Conservation (phyloP, 2,888 invertebrate species). For the Ornithoptera priamus region DNA sequence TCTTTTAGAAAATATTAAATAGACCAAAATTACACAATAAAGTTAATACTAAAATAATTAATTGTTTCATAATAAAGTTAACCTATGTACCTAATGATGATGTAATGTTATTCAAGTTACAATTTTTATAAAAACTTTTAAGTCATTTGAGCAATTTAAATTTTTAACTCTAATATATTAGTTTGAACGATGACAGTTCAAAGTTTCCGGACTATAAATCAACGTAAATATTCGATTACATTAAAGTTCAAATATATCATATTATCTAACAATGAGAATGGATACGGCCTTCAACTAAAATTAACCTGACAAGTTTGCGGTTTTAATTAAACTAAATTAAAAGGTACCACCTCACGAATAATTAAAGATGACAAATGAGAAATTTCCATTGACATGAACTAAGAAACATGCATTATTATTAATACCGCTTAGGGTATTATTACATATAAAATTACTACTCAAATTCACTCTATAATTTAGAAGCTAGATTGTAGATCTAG, state of each 20-base stretch:
- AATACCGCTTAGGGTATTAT: too few species aligned
- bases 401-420: not conserved
- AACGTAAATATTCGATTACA: not conserved
- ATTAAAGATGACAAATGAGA: conserved; percentile 2
- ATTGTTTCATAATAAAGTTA: too few species aligned
- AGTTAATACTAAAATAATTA: too few species aligned
- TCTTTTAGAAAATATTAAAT: too few species aligned
- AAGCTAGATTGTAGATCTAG: too few species aligned
- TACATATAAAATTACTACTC: too few species aligned
- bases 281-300: not conserved
- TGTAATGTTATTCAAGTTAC: too few species aligned
- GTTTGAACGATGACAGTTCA: not conserved
- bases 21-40: too few species aligned
- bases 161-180: not conserved
- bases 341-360: conserved; percentile 12
- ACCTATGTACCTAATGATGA: too few species aligned
- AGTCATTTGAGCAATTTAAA: not conserved
- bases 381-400: conserved; percentile 5
- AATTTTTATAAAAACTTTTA: too few species aligned
- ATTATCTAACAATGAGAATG: conserved; percentile 1
- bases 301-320: conserved; percentile 9
- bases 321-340: conserved; percentile 24
- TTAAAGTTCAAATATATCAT: conserved; percentile 5
- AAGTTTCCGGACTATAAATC: conserved; percentile 5
- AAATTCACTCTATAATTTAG: too few species aligned